A percentile compares a stretch with the other conserved stretches of the same genome.
phyloP scores from a whole-genome alignment of 2,888 invertebrate species.

The Sepioteuthis lessoniana region DNA sequence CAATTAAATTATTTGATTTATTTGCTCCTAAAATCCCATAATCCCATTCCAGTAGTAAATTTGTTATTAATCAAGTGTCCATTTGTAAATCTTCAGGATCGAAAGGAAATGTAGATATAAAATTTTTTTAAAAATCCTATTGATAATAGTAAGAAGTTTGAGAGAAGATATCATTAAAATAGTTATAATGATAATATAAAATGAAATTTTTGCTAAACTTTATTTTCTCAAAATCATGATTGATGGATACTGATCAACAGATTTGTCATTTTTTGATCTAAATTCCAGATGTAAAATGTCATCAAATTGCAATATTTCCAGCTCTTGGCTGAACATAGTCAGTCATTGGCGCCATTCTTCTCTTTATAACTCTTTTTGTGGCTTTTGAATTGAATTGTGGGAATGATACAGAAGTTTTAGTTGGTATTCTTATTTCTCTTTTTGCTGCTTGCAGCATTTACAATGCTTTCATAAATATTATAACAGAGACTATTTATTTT shows the following conservation, averaged over 20 bases:
- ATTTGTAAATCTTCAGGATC: neutral
- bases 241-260: too few species aligned
- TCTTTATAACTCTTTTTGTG: neutral
- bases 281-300: neutral
- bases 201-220: neutral
- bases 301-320: neutral
- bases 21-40: neutral
- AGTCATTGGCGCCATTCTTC: neutral
- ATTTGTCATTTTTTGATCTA: neutral
- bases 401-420: neutral
- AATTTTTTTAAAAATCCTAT: neutral
- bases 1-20: neutral
- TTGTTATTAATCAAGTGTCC: slow-evolving; percentile 33
- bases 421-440: neutral
- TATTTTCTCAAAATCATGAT: neutral
- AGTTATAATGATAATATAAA: too few species aligned
- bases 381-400: too few species aligned
- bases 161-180: neutral
- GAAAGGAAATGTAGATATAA: neutral
- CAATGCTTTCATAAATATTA: neutral
- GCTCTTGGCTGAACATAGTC: neutral
- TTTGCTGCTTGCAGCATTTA: neutral
- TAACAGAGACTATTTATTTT: neutral
- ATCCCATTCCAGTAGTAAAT: neutral
- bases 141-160: neutral